Percentiles rank a stretch among this genome's conserved stretches.
Conservation (phyloP, 2,797 vertebrate species). For the Gallinago nigripennis region DNA sequence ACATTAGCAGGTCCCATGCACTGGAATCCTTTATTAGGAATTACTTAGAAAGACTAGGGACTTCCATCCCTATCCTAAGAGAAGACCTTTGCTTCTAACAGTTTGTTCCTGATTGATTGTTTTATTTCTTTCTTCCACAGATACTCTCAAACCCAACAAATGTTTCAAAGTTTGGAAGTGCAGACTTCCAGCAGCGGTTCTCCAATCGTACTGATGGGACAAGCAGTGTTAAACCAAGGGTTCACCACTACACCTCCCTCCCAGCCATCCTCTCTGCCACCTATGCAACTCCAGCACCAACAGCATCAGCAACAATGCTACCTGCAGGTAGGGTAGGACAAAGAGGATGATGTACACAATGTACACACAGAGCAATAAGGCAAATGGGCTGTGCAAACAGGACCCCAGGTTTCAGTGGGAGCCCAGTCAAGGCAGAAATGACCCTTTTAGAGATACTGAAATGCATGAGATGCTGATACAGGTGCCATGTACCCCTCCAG, state of each 20-base stretch:
- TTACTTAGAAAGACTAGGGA: background rate
- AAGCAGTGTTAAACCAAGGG: constrained; percentile 76
- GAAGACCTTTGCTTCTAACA: background rate
- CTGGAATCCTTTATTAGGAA: background rate
- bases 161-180: constrained; percentile 72
- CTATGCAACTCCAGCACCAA: constrained; percentile 76
- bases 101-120: background rate
- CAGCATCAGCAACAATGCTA: constrained; percentile 75
- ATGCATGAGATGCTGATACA: background rate
- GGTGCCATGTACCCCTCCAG: background rate
- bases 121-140: constrained; percentile 53
- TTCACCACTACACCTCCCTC: constrained; percentile 68
- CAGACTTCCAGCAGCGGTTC: constrained; percentile 70
- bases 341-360: background rate
- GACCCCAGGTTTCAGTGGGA: background rate
- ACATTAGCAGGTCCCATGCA: background rate
- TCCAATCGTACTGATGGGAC: constrained; percentile 78
- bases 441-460: background rate
- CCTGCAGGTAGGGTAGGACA: constrained; percentile 74
- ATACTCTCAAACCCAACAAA: constrained; percentile 73
- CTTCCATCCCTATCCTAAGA: background rate
- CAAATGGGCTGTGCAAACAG: background rate
- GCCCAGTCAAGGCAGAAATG: background rate
- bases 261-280: constrained; percentile 72
- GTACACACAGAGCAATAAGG: background rate